phyloP scores from a whole-genome alignment of 2,888 invertebrate species.

The Euspilapteryx auroguttella region DNA sequence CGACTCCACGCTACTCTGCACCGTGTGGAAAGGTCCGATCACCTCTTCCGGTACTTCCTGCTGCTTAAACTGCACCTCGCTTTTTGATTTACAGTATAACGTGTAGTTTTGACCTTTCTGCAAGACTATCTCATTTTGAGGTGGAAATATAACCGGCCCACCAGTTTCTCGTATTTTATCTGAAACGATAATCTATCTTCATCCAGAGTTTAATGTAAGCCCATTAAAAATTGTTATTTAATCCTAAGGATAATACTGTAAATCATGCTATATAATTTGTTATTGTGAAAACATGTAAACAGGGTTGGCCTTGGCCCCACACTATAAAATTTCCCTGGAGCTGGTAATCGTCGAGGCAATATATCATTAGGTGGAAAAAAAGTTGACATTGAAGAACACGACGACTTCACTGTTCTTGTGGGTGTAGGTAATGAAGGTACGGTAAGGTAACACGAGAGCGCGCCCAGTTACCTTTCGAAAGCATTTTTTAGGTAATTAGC shows the following conservation, averaged over 20 bases:
- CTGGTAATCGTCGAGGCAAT: conserved; percentile 21
- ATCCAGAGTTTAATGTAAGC: too few species aligned
- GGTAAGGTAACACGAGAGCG: conserved; percentile 38
- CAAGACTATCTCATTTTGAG: conserved; percentile 30
- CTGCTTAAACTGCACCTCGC: conserved; percentile 25
- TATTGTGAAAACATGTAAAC: background rate
- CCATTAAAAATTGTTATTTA: too few species aligned
- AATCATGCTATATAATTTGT: too few species aligned
- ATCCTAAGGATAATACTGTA: too few species aligned
- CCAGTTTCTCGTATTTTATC: conserved; percentile 21
- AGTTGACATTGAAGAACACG: conserved; percentile 9
- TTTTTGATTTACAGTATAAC: conserved; percentile 29
- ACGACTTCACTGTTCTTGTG: too few species aligned
- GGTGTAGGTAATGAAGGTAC: too few species aligned
- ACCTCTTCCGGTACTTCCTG: conserved; percentile 33
- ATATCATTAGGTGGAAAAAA: conserved; percentile 18
- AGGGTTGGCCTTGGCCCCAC: background rate
- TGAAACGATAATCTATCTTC: too few species aligned
- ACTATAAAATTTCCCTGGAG: background rate
- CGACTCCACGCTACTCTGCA: conserved; percentile 10
- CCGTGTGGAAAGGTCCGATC: conserved; percentile 16
- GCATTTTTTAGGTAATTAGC: conserved; percentile 55
- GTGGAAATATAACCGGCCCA: conserved; percentile 32
- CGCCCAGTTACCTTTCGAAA: conserved; percentile 34
- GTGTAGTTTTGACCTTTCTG: conserved; percentile 39